Conservation (phyloP, 2,797 vertebrate species). For the Syncerus caffer region DNA sequence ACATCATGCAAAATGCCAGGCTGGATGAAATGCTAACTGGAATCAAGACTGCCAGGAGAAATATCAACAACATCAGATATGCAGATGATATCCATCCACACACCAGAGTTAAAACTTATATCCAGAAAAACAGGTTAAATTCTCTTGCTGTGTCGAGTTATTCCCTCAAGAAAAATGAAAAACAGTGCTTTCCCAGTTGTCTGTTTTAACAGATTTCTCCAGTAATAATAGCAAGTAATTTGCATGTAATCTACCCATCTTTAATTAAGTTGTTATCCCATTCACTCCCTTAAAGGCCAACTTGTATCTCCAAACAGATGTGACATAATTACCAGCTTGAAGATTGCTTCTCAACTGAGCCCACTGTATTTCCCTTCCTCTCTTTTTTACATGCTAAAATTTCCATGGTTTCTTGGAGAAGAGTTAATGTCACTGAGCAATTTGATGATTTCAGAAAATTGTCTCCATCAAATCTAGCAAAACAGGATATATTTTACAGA, state of each 20-base stretch:
- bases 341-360: neutral
- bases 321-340: slow-evolving; percentile 37
- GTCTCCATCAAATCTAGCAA: neutral
- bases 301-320: slow-evolving; percentile 59
- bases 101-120: neutral
- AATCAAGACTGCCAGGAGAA: neutral
- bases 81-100: neutral
- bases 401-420: slow-evolving; percentile 27
- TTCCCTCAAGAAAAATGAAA: slow-evolving; percentile 47
- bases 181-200: slow-evolving; percentile 49
- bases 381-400: slow-evolving; percentile 44
- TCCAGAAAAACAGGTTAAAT: neutral
- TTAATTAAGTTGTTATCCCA: slow-evolving; percentile 72
- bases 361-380: slow-evolving; percentile 42
- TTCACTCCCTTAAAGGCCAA: slow-evolving; percentile 59
- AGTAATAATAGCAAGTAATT: slow-evolving; percentile 71
- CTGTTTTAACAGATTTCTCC: slow-evolving; percentile 47
- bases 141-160: neutral
- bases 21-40: neutral
- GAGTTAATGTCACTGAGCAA: slow-evolving; percentile 38
- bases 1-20: neutral
- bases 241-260: slow-evolving; percentile 61
- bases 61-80: neutral
- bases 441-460: slow-evolving; percentile 22
- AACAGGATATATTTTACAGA: neutral